phyloP scores from a whole-genome alignment of 1,140 invertebrate species.

The Medauroidea extradentata region DNA sequence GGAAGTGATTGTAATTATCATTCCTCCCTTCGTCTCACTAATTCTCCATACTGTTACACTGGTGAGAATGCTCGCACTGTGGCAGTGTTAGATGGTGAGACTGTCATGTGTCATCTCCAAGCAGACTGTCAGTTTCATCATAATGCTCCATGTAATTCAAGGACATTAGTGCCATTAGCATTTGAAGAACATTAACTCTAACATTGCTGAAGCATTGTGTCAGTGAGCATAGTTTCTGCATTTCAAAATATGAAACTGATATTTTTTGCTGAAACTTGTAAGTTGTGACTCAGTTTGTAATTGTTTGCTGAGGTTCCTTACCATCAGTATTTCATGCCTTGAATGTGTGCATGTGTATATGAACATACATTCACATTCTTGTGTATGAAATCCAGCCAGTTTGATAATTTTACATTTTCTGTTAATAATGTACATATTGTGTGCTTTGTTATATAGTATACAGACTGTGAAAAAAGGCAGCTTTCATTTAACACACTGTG shows the following conservation, averaged over 20 bases:
- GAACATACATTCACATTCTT: background rate
- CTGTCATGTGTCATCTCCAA: slow-evolving; percentile 75
- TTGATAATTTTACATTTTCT: slow-evolving; percentile 16
- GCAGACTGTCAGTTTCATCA: slow-evolving; percentile 55
- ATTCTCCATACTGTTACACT: slow-evolving; percentile 17
- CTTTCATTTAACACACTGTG: slow-evolving; percentile 7
- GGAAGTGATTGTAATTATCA: background rate
- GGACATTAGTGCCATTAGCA: slow-evolving; percentile 48
- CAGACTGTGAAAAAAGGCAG: background rate
- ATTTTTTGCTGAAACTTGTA: slow-evolving; percentile 5
- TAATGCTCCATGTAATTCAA: slow-evolving; percentile 30
- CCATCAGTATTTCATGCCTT: background rate
- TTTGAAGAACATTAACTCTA: slow-evolving; percentile 51
- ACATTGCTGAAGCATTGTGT: background rate
- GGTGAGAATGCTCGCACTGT: slow-evolving; percentile 53
- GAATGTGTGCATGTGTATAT: background rate
- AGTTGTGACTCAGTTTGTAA: background rate
- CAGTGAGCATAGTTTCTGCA: background rate
- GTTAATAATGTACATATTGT: slow-evolving; percentile 19
- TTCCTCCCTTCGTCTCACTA: background rate
- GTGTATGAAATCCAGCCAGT: background rate
- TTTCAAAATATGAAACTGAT: background rate
- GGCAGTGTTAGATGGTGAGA: slow-evolving; percentile 75
- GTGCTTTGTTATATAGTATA: slow-evolving; percentile 18
- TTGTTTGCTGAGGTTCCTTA: background rate